A percentile compares a stretch with the other conserved stretches of the same genome.
Evolutionary conservation across 2,797 vertebrate genomes (phyloP).

Genomic region (Choloepus didactylus): DNA sequence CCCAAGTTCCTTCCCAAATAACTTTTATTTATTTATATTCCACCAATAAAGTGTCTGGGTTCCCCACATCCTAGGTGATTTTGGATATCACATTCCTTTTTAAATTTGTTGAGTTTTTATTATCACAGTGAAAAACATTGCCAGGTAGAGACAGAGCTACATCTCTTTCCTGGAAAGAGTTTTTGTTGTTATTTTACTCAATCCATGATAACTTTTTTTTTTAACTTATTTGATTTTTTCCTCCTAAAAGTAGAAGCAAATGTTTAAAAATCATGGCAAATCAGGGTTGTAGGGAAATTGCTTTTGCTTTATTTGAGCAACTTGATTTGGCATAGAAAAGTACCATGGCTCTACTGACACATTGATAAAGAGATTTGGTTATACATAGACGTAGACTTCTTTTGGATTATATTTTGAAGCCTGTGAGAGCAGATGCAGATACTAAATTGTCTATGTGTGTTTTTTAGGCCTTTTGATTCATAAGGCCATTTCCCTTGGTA

Average conservation of each 20-base stretch:
- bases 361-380: not conserved
- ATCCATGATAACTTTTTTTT: not conserved
- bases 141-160: not conserved
- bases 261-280: constrained; percentile 24
- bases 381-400: constrained; percentile 3
- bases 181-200: constrained; percentile 3
- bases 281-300: not conserved
- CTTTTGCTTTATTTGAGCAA: constrained; percentile 39
- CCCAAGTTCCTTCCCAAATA: not conserved
- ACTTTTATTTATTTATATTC: not conserved
- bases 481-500: constrained; percentile 46
- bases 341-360: not conserved
- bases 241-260: not conserved
- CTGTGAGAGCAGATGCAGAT: constrained; percentile 33
- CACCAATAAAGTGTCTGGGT: not conserved
- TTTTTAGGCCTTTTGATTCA: constrained; percentile 62
- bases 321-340: not conserved
- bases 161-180: not conserved
- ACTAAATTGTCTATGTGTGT: constrained; percentile 43
- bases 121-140: not conserved
- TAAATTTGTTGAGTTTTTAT: not conserved
- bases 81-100: constrained; percentile 18
- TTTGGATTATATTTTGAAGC: constrained; percentile 35
- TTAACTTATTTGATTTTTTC: not conserved
- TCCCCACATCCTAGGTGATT: not conserved